Percentiles rank a stretch among this genome's conserved stretches.
phyloP scores from a whole-genome alignment of 2,797 vertebrate species.

The Diceros bicornis region DNA sequence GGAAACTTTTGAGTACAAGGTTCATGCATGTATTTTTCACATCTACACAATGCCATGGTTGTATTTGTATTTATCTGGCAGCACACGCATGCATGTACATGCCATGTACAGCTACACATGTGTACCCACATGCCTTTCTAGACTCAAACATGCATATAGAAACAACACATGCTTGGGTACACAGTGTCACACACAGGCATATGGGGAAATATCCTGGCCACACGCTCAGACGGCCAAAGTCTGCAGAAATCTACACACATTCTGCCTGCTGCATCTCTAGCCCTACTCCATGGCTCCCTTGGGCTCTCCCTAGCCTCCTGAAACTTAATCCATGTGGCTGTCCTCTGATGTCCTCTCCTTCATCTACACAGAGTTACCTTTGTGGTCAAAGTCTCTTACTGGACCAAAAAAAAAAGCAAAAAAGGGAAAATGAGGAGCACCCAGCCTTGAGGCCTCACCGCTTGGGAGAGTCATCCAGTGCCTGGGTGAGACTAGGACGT shows the following conservation, averaged over 20 bases:
- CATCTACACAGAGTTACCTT: neutral
- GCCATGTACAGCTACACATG: neutral
- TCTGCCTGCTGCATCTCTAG: neutral
- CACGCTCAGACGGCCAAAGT: neutral
- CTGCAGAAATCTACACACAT: neutral
- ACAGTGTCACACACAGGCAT: neutral
- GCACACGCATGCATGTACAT: too few relatives aligned
- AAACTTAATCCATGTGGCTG: neutral
- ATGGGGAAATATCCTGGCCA: neutral
- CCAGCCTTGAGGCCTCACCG: neutral
- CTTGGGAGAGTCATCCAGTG: neutral
- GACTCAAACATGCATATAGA: neutral
- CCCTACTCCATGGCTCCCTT: neutral
- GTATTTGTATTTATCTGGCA: neutral
- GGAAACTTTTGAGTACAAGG: neutral
- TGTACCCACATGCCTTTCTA: neutral
- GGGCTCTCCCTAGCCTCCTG: neutral
- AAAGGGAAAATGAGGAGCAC: too few relatives aligned
- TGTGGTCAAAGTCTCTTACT: neutral
- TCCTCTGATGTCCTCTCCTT: neutral
- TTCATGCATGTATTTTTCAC: neutral
- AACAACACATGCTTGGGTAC: neutral
- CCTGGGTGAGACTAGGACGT: neutral
- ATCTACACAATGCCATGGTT: neutral
- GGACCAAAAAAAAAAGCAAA: neutral